Base-by-base conservation (phyloP, 2,888 invertebrate species). In the Cetonia aurata region DNA sequence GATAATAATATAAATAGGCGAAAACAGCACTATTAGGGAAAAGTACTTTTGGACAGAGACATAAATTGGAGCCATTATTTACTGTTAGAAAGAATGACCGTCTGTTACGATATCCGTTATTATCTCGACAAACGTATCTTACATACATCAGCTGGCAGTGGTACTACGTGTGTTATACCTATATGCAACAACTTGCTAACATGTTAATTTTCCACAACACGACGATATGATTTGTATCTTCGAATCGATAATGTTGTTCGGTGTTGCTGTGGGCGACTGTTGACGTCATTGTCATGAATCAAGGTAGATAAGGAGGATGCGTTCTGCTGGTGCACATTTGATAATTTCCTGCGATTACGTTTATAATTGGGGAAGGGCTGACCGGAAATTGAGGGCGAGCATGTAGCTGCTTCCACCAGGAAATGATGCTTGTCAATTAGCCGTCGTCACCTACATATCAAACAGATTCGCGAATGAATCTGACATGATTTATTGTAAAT, bases 301-400 rank as follows among this genome's bases (percentile, higher is more conserved):
- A 81, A 75, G 80, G 79, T 79, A 81, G 82, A 82, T 82, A 81
- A 81, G 82, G 78, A 79, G 78, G 80, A 80, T 78, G 78, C 76
- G 79, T 80, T 81, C 80, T 79, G 80, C 80, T 77, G 76, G 79
- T 81, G 80, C 80, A 79, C 81, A 82, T 84, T 82, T 81, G 84
- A 83, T 83, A 84, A 85, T 84, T 85, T 85, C 84, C 84, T 85
- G 85, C 80, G 83, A 85, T 85, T 85, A 84, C 79, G 79, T 77
- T 80, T 77, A 78, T 83, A 83, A 83, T 83, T 82, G 82, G 83
- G 83, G 83, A 82, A 82, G 82, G 83, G 82, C 83, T 80, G 82
- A 81, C 83, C 84, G 85, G 85, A 85, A 84, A 85, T 85, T 84
- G 83, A 83, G 84, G 84, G 83, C 82, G 82, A 80, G 81, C 83